Evolutionary conservation across 23 tunicate genomes (phyloP), one percentile per base, ranked within the genome.

Genomic region (Corella eumyota): DNA sequence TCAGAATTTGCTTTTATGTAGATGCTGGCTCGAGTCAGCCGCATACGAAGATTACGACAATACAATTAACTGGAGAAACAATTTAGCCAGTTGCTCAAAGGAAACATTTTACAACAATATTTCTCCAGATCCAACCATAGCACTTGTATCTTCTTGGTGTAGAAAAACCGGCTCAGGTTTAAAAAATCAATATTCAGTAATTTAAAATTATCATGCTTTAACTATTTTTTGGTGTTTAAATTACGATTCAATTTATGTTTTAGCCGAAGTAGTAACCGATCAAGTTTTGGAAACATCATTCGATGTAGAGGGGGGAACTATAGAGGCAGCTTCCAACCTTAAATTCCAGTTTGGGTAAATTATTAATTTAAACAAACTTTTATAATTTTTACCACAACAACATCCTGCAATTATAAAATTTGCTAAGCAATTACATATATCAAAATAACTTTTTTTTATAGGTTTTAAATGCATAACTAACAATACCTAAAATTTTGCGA

Each of bases 21-120:
- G n/a, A n/a, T 82, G 92, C 55, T 82, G 80, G 80, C 54, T 82
- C 37, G 92, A 82, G 2, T 52, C 66, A 58, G 36, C 29, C 22
- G 30, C 44, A 25, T 72, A 65, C 23, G 66, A 63, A 1, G 71
- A 28, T 1, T 82, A 67, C 53, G 50, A 56, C 27, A 58, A 58
- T 7, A 6, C 50, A 53, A 26, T 24, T 30, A 24, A 61, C 19
- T 82, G 92, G 92, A 61, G 53, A 53, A 40, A 61, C 24, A 53
- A 32, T 4, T 24, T 82, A 6, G 45, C 17, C 0, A 66, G 61
- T 0, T 82, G 92, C 32, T 63, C 64, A 21, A 40, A 65, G 25
- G 64, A 68, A 40, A 67, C 61, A 24, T 66, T 73, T 29, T 61
- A 47, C 28, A 29, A 55, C 60, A 64, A 65, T n/a, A n/a, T n/a